Conservation (phyloP, 2,113 vertebrate species). For the Grammomys dolichurus region DNA sequence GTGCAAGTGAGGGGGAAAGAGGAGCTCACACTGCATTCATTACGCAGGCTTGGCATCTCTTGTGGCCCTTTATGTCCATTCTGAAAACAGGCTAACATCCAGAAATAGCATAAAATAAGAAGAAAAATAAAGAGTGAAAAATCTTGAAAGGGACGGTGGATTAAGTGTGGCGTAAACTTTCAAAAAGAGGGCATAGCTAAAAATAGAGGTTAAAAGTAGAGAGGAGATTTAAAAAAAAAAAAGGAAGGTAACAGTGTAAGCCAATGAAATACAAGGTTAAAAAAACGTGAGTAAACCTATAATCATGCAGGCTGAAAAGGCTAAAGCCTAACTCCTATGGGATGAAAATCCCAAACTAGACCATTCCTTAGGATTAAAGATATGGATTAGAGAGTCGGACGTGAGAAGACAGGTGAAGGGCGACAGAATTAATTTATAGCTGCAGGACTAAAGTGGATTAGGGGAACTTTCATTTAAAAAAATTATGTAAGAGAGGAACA, state of each 20-base stretch:
- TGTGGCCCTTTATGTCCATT: background rate
- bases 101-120: conserved; percentile 10
- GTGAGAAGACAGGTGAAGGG: background rate
- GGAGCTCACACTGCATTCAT: background rate
- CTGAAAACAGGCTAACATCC: conserved; percentile 16
- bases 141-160: background rate
- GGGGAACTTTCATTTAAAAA: background rate
- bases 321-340: background rate
- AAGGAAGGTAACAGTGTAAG: conserved; percentile 62
- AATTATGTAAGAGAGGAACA: conserved; percentile 2
- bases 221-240: conserved; percentile 73
- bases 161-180: conserved; percentile 42
- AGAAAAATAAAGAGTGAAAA: background rate
- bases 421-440: conserved; percentile 52
- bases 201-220: conserved; percentile 57
- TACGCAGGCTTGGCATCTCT: background rate
- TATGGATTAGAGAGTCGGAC: conserved; percentile 60
- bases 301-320: conserved; percentile 51
- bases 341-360: conserved; percentile 65
- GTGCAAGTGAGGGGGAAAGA: background rate
- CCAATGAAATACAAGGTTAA: conserved; percentile 73
- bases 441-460: conserved; percentile 32
- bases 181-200: conserved; percentile 42
- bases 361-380: conserved; percentile 48
- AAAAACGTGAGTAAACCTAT: conserved; percentile 46